A percentile compares a stretch with the other conserved stretches of the same genome.
Conservation (phyloP, 2,797 vertebrate genomes). For the Siniperca undulata region DNA sequence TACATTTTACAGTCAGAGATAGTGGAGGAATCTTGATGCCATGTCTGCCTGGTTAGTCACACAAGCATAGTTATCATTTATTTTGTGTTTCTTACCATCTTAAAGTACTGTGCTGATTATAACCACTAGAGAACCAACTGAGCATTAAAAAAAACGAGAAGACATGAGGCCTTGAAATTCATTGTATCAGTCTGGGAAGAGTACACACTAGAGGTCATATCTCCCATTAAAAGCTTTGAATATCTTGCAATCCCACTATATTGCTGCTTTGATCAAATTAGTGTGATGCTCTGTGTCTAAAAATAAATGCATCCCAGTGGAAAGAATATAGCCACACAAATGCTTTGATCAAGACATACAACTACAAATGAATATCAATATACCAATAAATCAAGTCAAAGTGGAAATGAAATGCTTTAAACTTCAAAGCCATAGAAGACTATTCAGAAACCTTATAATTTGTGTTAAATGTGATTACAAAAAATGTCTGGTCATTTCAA, state of each 20-base stretch:
- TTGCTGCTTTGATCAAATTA: conserved; percentile 69
- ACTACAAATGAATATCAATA: conserved; percentile 60
- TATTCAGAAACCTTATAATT: conserved; percentile 15
- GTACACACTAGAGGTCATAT: conserved; percentile 51
- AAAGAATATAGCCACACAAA: conserved; percentile 41
- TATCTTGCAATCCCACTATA: conserved; percentile 20
- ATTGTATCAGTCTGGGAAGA: conserved; percentile 20
- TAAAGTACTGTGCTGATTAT: not conserved
- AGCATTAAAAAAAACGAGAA: not conserved
- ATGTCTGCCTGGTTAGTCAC: not conserved
- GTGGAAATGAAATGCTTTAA: conserved; percentile 38
- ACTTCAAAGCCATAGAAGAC: conserved; percentile 57
- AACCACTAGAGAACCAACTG: not conserved
- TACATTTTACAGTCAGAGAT: conserved; percentile 11
- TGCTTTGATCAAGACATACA: conserved; percentile 70
- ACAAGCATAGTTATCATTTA: not conserved
- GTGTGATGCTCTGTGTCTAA: conserved; percentile 44
- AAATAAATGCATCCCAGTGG: conserved; percentile 54
- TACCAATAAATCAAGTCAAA: conserved; percentile 53
- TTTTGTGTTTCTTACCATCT: not conserved
- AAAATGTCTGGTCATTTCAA: conserved; percentile 37
- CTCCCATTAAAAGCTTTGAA: conserved; percentile 46
- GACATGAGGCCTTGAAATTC: conserved; percentile 22
- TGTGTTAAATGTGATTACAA: conserved; percentile 17
- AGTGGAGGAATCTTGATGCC: not conserved